Conservation (phyloP, 2,797 vertebrate species). For the Pseudochaenichthys georgianus region DNA sequence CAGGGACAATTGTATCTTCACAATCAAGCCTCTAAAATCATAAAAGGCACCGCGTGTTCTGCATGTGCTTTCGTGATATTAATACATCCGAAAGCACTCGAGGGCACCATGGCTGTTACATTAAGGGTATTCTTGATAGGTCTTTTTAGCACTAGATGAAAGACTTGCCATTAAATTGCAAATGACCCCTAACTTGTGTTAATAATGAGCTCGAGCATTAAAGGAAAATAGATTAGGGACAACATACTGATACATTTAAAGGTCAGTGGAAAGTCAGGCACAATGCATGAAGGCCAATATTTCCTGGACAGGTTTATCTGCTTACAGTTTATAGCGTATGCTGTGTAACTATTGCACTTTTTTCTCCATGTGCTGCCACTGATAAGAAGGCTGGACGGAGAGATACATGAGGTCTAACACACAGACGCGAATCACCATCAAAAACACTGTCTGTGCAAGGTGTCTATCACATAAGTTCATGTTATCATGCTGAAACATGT, state of each 20-base stretch:
- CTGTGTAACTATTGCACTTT: background rate
- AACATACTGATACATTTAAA: constrained; percentile 5
- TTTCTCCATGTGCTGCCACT: background rate
- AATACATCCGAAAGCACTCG: constrained; percentile 18
- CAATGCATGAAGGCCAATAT: background rate
- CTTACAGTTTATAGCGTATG: background rate
- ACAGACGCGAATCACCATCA: background rate
- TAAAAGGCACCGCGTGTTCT: background rate
- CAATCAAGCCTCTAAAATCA: background rate
- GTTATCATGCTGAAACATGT: background rate
- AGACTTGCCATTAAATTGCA: background rate
- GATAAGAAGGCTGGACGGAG: background rate
- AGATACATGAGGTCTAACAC: background rate
- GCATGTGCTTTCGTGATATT: background rate
- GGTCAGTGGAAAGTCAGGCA: constrained; percentile 42
- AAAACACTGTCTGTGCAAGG: background rate
- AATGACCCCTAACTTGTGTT: background rate
- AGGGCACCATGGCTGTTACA: constrained; percentile 15
- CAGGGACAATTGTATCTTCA: background rate
- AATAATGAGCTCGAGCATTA: background rate
- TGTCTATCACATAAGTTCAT: background rate
- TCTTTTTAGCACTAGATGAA: background rate
- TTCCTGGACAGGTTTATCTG: background rate
- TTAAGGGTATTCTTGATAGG: constrained; percentile 1
- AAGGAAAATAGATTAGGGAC: background rate